Evolutionary conservation across 2,888 invertebrate species (phyloP).

Genomic region (Rosalia funebris): DNA sequence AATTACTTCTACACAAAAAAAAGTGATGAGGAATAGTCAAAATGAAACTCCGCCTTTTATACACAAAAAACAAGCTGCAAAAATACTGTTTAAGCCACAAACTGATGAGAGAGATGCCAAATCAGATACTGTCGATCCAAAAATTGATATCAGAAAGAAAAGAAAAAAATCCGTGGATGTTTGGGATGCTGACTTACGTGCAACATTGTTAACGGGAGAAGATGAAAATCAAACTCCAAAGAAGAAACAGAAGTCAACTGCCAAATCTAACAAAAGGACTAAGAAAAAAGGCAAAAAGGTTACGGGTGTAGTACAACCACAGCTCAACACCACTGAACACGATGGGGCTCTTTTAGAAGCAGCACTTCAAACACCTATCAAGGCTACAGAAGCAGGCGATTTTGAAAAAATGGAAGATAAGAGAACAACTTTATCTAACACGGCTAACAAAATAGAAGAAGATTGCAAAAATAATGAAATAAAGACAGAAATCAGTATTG

Average conservation of each 20-base stretch:
- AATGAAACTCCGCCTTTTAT: slow-evolving; percentile 8
- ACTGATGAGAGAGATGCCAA: neutral
- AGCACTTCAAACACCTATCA: slow-evolving; percentile 30
- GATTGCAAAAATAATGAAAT: neutral
- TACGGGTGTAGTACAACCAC: slow-evolving; percentile 26
- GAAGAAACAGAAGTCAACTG: slow-evolving; percentile 23
- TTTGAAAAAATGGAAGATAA: no score
- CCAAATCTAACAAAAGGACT: neutral
- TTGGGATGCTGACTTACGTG: slow-evolving; percentile 56
- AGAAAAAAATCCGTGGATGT: neutral
- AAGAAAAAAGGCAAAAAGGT: slow-evolving; percentile 9
- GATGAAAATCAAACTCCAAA: slow-evolving; percentile 9
- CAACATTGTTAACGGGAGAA: neutral
- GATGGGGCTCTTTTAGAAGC: slow-evolving; percentile 35
- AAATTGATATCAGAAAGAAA: no score
- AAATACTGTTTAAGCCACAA: slow-evolving; percentile 22
- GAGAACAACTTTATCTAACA: no score
- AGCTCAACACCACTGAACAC: slow-evolving; percentile 25
- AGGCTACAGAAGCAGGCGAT: no score
- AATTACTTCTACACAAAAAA: slow-evolving; percentile 34
- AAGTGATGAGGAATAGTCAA: neutral
- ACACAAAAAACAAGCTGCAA: slow-evolving; percentile 34
- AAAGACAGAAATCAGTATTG: no score
- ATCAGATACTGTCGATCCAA: no score
- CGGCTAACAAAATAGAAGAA: slow-evolving; percentile 13